These are phyloP conservation scores for Eudemis profundana DNA, from an alignment of 2,888 invertebrate species.

Conservation along the genomic window DNA sequence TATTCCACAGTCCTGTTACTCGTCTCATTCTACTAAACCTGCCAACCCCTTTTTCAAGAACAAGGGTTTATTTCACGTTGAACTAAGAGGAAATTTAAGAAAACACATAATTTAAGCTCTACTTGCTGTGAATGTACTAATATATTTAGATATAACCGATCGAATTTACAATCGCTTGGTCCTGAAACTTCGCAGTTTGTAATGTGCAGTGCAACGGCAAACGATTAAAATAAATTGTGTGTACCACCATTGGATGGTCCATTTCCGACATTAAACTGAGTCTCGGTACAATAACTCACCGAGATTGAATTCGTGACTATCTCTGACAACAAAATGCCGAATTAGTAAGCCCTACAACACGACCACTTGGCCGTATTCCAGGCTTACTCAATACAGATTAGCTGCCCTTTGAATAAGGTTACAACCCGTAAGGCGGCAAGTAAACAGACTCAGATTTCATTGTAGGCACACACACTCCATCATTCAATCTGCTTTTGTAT, in stretches of 20 bases:
- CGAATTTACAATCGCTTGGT: too few relatives aligned
- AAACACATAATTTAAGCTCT: too few relatives aligned
- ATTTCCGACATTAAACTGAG: conserved; percentile 2
- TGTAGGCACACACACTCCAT: too few relatives aligned
- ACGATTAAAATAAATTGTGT: conserved; percentile 2
- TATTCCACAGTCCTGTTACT: conserved; percentile 44
- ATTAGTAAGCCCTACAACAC: conserved; percentile 57
- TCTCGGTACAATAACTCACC: conserved; percentile 49
- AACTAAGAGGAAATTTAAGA: too few relatives aligned
- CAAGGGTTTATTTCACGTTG: too few relatives aligned
- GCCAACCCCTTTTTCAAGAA: not conserved
- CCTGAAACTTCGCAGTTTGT: too few relatives aligned
- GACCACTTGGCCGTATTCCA: conserved; percentile 53
- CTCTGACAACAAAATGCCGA: conserved; percentile 57
- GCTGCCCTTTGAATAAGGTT: conserved; percentile 33
- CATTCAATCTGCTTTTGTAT: too few relatives aligned
- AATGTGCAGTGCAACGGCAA: too few relatives aligned
- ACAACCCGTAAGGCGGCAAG: not conserved
- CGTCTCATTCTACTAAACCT: not conserved
- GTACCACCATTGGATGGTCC: conserved; percentile 1
- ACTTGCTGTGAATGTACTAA: too few relatives aligned
- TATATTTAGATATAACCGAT: too few relatives aligned
- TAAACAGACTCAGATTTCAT: conserved; percentile 9
- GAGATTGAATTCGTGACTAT: conserved; percentile 66
- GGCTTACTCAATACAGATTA: conserved; percentile 52